phyloP scores from a whole-genome alignment of 2,113 vertebrate genomes.

The Grantiella picta region DNA sequence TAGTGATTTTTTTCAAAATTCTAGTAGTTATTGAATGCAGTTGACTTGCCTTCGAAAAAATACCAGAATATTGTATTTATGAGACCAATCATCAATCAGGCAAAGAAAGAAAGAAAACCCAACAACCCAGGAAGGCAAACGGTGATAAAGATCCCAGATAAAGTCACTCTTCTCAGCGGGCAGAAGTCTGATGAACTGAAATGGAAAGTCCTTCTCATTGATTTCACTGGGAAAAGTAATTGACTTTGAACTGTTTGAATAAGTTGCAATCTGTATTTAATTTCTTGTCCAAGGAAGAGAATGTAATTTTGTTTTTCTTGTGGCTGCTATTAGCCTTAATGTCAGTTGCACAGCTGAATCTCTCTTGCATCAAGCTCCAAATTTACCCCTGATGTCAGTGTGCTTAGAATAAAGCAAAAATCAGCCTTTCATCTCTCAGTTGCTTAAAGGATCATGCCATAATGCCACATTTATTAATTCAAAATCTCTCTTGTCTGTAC shows the following conservation, averaged over 20 bases:
- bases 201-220: conserved; percentile 31
- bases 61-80: not conserved
- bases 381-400: conserved; percentile 7
- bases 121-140: not conserved
- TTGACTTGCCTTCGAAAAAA: not conserved
- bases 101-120: not conserved
- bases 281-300: conserved; percentile 8
- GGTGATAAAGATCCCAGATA: not conserved
- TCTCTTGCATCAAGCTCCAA: not conserved
- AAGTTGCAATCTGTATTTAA: conserved; percentile 44
- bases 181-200: conserved; percentile 4
- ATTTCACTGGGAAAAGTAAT: conserved; percentile 40
- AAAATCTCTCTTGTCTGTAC: conserved; percentile 17
- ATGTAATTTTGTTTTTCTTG: conserved; percentile 18
- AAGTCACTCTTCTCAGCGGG: not conserved
- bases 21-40: not conserved
- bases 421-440: conserved; percentile 11
- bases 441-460: conserved; percentile 23
- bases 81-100: not conserved
- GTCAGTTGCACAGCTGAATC: not conserved
- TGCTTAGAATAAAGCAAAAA: conserved; percentile 20
- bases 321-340: conserved; percentile 14
- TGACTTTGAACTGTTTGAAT: conserved; percentile 27
- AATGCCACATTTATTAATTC: conserved; percentile 41
- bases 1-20: not conserved